Evolutionary conservation across 2,797 vertebrate species (phyloP), one percentile per base, ranked within the genome.

Genomic region (Coracias cyanogaster): DNA sequence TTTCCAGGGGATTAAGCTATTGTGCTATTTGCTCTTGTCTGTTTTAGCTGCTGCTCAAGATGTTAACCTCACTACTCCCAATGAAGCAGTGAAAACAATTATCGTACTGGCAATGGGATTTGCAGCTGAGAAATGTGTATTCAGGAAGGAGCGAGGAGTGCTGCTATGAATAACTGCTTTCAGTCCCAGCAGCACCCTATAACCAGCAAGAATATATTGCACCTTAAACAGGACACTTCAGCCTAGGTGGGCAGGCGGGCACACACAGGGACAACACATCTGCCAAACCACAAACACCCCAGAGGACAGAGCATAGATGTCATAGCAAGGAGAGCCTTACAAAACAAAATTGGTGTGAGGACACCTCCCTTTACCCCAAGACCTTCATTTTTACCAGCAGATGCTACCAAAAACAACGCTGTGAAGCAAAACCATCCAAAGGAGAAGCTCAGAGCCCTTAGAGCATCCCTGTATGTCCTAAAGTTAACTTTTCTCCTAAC

Each of bases 31-130:
- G 26, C 81, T 94, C 65, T 71, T 84, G 52, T 82, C 86, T 91
- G 61, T 85, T 89, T 89, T 86, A 92, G 72, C 57, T 87, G 55
- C 66, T 85, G 41, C 55, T 95, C 9, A 7, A 86, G 33, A 85
- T 21, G n/a, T 94, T 93, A 94, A 95, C 94, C 70, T 95, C 76
- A 33, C 81, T 66, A 77, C 64, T 96, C 86, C 70, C 87, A 94
- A 3, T 28, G 61, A 95, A 91, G 91, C 82, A 94, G 85, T 69
- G 72, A 96, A 96, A 96, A 94, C 78, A 92, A 70, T 85, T 86
- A 69, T 45, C 25, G 2, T 16, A 16, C 71, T 72, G 39, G 67
- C 77, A 93, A 83, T 37, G 6, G 28, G 24, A 91, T 86, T 91
- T 93, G 45, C 87, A 80, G 82, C 70, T n/a, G 49, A 84, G 79